A percentile compares a stretch with the other conserved stretches of the same genome.
phyloP scores from a whole-genome alignment of 1,140 invertebrate genomes.

The Bombus huntii region DNA sequence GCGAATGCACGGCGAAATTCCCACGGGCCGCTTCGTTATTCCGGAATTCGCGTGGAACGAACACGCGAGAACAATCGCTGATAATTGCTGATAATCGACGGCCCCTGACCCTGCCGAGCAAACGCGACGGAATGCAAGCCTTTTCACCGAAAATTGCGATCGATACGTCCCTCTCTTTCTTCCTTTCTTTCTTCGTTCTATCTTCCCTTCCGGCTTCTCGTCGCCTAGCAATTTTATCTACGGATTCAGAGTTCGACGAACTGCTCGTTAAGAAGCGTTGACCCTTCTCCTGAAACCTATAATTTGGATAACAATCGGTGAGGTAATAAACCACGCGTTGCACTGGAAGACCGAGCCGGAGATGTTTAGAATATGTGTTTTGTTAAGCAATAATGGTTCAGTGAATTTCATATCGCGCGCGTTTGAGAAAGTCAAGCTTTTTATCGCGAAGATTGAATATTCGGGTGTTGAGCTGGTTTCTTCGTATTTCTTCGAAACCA shows the following conservation, averaged over 20 bases:
- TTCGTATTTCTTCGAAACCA: no score
- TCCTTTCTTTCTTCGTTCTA: neutral
- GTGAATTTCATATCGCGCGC: neutral
- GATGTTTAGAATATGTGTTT: neutral
- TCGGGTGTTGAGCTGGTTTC: neutral
- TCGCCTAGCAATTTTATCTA: slow-evolving; percentile 3
- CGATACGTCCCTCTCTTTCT: neutral
- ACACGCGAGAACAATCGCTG: slow-evolving; percentile 48
- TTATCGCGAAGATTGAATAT: neutral
- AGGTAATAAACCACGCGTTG: neutral
- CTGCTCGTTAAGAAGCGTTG: slow-evolving; percentile 38
- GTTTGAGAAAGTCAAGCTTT: neutral
- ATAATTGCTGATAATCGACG: slow-evolving; percentile 22
- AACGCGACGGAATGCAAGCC: neutral
- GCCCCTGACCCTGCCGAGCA: neutral
- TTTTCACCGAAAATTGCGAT: slow-evolving; percentile 35
- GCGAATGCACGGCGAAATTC: slow-evolving; percentile 24
- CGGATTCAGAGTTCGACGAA: slow-evolving; percentile 51
- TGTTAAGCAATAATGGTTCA: neutral
- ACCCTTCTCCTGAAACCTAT: slow-evolving; percentile 12
- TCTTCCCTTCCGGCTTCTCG: neutral
- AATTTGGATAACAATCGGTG: slow-evolving; percentile 45
- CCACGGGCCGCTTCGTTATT: slow-evolving; percentile 40
- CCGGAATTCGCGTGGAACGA: slow-evolving; percentile 12
- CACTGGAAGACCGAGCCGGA: neutral